Percentiles rank a stretch among this genome's conserved stretches.
Conservation (phyloP, 2,113 vertebrate species). For the Paratilapia polleni region DNA sequence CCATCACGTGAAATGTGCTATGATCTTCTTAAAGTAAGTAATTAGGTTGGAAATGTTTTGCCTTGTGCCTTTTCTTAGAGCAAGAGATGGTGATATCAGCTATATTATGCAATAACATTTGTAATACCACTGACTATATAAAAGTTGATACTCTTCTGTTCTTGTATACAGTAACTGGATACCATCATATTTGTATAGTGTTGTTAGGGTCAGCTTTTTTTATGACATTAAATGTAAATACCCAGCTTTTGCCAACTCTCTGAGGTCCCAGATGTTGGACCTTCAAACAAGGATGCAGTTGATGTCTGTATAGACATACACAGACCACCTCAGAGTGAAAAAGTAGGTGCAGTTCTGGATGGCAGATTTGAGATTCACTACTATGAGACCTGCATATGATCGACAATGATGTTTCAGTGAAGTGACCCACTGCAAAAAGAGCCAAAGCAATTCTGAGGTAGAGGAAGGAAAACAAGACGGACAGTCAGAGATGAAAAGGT, state of each 20-base stretch:
- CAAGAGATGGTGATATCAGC: not conserved
- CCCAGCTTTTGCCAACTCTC: not conserved
- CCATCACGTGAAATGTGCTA: too few species aligned
- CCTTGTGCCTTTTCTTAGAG: too few species aligned
- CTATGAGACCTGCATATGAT: not conserved
- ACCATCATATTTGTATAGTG: not conserved
- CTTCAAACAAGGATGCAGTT: not conserved
- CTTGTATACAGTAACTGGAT: not conserved
- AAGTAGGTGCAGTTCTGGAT: not conserved
- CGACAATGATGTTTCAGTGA: slow-evolving; percentile 10
- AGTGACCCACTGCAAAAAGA: slow-evolving; percentile 15
- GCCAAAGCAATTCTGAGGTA: not conserved
- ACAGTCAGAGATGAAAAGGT: slow-evolving; percentile 39
- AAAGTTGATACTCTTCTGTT: not conserved
- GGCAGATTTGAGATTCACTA: not conserved
- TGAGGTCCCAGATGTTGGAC: not conserved
- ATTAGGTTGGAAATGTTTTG: not conserved
- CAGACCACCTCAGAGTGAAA: not conserved
- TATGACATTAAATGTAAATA: not conserved
- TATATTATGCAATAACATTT: not conserved
- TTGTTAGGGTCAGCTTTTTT: not conserved
- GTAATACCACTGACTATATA: not conserved
- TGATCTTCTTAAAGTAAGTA: too few species aligned
- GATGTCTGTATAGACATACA: not conserved
- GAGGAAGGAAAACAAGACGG: slow-evolving; percentile 38